Percentiles rank a stretch among this genome's conserved stretches.
These are phyloP conservation scores for Caprella mutica DNA, from an alignment of 2,888 invertebrate genomes.

Conservation along the genomic window DNA sequence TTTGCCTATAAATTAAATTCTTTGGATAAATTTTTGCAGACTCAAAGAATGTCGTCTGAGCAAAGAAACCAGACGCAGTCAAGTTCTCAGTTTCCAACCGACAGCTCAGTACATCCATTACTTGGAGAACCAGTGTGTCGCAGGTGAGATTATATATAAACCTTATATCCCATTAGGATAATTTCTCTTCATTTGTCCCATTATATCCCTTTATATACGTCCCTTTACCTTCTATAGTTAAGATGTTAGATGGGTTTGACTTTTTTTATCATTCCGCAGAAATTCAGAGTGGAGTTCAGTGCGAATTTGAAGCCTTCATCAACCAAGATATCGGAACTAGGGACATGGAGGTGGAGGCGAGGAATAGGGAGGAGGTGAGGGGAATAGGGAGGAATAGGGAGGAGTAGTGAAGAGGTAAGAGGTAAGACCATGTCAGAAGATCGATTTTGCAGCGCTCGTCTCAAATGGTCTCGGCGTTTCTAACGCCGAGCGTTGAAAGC, in stretches of 20 bases:
- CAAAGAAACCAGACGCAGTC: conserved; percentile 31
- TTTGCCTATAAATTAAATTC: no score
- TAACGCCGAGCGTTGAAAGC: no score
- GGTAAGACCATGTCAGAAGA: no score
- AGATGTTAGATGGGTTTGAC: no score
- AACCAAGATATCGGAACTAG: conserved; percentile 30
- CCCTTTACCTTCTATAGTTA: no score
- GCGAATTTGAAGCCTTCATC: conserved; percentile 29
- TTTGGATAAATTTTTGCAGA: background rate
- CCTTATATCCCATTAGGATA: no score
- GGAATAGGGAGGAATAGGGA: no score
- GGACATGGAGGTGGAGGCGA: conserved; percentile 19
- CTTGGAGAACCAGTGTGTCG: conserved; percentile 65
- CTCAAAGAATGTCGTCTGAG: conserved; percentile 20
- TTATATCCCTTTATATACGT: no score
- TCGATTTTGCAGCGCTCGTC: no score
- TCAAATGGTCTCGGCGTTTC: no score
- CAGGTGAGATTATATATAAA: conserved; percentile 19
- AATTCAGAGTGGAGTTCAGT: conserved; percentile 4
- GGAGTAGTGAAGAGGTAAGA: background rate
- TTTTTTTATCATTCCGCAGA: no score
- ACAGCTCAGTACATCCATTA: conserved; percentile 57
- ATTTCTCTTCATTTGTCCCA: no score
- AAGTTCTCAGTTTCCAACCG: conserved; percentile 47
- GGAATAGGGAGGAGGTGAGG: conserved; percentile 20